phyloP scores from a whole-genome alignment of 2,888 invertebrate species.

The Chalcis sispes region DNA sequence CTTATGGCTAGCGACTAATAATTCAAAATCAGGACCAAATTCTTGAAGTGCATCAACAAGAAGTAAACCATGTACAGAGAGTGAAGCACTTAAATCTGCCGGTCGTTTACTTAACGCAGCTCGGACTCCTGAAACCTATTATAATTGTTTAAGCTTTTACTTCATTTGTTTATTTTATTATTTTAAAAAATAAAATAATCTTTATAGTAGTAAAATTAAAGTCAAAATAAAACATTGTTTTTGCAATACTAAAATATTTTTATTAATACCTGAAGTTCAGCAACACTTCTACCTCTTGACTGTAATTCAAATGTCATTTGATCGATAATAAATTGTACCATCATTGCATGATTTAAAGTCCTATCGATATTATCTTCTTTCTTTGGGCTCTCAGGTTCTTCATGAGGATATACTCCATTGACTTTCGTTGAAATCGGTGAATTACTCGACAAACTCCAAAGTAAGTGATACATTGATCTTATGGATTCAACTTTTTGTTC shows the following conservation, averaged over 20 bases:
- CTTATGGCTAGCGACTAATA: slow-evolving; percentile 95
- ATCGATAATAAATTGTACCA: slow-evolving; percentile 92
- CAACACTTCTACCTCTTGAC: slow-evolving; percentile 91
- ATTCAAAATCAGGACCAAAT: slow-evolving; percentile 95
- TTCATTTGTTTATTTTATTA: slow-evolving; percentile 1
- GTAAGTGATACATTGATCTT: slow-evolving; percentile 78
- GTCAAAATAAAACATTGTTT: background rate
- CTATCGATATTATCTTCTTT: slow-evolving; percentile 69
- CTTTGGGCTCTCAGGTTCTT: slow-evolving; percentile 70
- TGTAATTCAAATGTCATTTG: slow-evolving; percentile 88
- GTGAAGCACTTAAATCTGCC: slow-evolving; percentile 85
- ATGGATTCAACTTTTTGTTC: slow-evolving; percentile 90
- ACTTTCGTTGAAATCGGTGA: slow-evolving; percentile 58
- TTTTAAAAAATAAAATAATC: background rate
- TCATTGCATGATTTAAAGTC: slow-evolving; percentile 77
- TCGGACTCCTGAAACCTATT: slow-evolving; percentile 91
- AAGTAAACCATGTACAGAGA: slow-evolving; percentile 94
- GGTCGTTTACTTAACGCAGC: slow-evolving; percentile 86
- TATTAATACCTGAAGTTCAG: slow-evolving; percentile 88
- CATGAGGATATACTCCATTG: slow-evolving; percentile 46
- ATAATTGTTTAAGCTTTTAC: slow-evolving; percentile 4
- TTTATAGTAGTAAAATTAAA: background rate
- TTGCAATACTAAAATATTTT: background rate
- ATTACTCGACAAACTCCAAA: slow-evolving; percentile 67
- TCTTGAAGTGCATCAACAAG: slow-evolving; percentile 97